Evolutionary conservation across 2,113 vertebrate species (phyloP), one percentile per base, ranked within the genome.

Genomic region (Plecotus auritus): DNA sequence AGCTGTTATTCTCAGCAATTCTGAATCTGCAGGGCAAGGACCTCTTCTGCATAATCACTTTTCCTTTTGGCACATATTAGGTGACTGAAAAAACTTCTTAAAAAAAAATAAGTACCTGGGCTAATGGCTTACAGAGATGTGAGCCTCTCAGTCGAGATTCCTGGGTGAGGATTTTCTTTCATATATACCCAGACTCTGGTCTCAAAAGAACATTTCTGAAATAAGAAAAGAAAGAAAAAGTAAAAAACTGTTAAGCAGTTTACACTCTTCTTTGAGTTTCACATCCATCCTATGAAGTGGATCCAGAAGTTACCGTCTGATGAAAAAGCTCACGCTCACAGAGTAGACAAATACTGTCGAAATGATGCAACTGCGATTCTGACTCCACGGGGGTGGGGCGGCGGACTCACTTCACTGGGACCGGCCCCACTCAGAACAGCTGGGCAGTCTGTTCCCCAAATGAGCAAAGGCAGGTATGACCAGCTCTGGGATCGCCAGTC

Each of bases 41-140:
- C 5, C 37, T 78, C 9, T 14, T 67, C 40, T 66, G 42, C 17
- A 9, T 1, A 30, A 37, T 61, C 11, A 74, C 8, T 88, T 40
- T 13, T 85, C 70, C 22, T 35, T 45, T 7, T 20, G 9, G 22
- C n/a, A 76, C 26, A 26, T 4, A 70, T 6, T 26, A 72, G 30
- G 45, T n/a, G 26, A 84, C n/a, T 40, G 28, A 9, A 83, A 89
- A 67, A 47, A 61, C 4, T 2, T 32, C 72, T 88, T 78, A 72
- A n/a, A 72, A 40, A 40, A 40, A 74, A 88, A 42, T 17, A 86
- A 51, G 90, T 97, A 97, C 97, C 96, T 94, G 72, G 42, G n/a
- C 45, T 77, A 93, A 82, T 0, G 9, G 59, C n/a, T 77, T 90
- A 82, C 23, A 84, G 64, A 94, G 87, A 95, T n/a, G 85, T 8